Evolutionary conservation across 2,888 invertebrate genomes (phyloP), one percentile per base, ranked within the genome.

Genomic region (Tubiluchus corallicola): DNA sequence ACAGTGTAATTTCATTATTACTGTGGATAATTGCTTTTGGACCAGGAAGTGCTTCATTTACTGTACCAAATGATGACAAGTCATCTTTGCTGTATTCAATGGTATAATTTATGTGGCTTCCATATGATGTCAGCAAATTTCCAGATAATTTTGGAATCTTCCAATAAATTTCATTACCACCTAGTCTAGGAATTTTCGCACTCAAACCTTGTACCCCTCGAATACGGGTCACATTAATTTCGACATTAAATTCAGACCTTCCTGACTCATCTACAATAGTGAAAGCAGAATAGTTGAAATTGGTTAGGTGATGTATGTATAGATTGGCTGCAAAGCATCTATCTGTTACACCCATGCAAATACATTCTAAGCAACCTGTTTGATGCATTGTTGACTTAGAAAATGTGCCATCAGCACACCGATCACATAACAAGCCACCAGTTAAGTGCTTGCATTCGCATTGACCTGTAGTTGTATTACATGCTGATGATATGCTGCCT

Each of bases 391-490:
- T n/a, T n/a, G 29, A 9, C 9, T 29, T 29, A 29, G 29, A 29
- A n/a, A 29, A 29, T 9, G 29, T 29, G 19, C 58, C 56, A 4
- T 54, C 56, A 20, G 54, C 49, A 51, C 67, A 67, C 21, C 48
- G 49, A 51, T 62, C 60, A 53, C 66, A 65, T 16, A 53, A 52
- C 19, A 58, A 56, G 21, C 67, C 67, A 47, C 57, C 59, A 5
- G 68, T 59, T 19, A 66, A 66, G 21, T 55, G 55, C 46, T 60
- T 61, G 55, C 68, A 68, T 17, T 51, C 52, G 52, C 68, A 68
- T 52, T 66, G 63, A 1, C 68, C 68, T 15, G 57, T 55, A 37
- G 58, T 53, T 21, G 57, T 60, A 50, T 64, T 58, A 53, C 65
- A 66, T 3, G 54, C 49, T 19, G 50, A 51, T 40, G 29, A 9